phyloP scores from a whole-genome alignment of 1,140 invertebrate species.

The Diabrotica undecimpunctata region DNA sequence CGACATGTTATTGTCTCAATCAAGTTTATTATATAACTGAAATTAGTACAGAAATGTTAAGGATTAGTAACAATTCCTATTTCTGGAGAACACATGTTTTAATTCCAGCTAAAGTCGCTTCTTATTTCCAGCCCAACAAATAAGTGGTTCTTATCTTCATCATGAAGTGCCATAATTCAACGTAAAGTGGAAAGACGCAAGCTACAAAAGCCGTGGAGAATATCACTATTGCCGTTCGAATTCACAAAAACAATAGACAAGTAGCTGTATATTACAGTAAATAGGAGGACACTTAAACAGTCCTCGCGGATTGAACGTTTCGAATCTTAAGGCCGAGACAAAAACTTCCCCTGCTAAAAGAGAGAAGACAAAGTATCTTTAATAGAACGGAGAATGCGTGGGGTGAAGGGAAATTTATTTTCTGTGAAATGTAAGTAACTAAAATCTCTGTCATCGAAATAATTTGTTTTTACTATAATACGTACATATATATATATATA shows the following conservation, averaged over 20 bases:
- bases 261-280: slow-evolving; percentile 17
- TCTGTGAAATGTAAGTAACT: too few relatives aligned
- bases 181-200: neutral
- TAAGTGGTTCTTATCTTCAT: neutral
- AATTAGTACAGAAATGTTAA: too few relatives aligned
- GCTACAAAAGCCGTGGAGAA: slow-evolving; percentile 8
- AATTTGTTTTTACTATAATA: too few relatives aligned
- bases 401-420: too few relatives aligned
- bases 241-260: slow-evolving; percentile 20
- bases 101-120: too few relatives aligned
- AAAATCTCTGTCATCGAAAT: too few relatives aligned
- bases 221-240: slow-evolving; percentile 19
- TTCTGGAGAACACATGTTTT: too few relatives aligned
- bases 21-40: too few relatives aligned
- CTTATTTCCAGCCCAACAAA: neutral
- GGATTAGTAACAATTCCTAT: too few relatives aligned
- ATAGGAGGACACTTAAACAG: slow-evolving; percentile 19
- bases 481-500: too few relatives aligned
- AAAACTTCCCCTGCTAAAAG: slow-evolving; percentile 10
- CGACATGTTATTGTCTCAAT: too few relatives aligned
- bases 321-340: slow-evolving; percentile 5
- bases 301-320: slow-evolving; percentile 14
- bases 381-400: too few relatives aligned
- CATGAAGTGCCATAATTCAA: slow-evolving; percentile 1
- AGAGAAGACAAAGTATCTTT: slow-evolving; percentile 12